phyloP scores from a whole-genome alignment of 2,113 vertebrate genomes.

The Passer domesticus region DNA sequence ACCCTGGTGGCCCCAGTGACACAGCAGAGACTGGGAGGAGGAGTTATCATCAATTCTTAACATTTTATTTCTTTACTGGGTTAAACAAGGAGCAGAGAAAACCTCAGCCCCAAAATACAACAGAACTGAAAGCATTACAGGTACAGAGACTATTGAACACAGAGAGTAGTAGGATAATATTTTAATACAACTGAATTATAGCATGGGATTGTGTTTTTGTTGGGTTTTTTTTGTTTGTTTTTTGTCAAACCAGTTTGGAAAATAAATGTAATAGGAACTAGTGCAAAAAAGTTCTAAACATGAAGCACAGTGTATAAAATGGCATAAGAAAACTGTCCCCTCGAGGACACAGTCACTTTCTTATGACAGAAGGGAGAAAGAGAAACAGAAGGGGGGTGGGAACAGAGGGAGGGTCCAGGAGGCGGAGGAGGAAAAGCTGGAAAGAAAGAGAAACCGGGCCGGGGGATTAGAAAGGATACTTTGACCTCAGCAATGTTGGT shows the following conservation, averaged over 20 bases:
- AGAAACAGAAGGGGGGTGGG: conserved; percentile 58
- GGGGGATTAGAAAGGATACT: conserved; percentile 51
- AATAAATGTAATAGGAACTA: conserved; percentile 82
- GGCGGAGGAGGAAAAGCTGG: conserved; percentile 38
- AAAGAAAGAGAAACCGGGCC: conserved; percentile 41
- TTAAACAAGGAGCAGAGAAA: conserved; percentile 76
- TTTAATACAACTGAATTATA: conserved; percentile 81
- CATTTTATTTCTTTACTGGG: conserved; percentile 82
- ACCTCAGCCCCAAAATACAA: conserved; percentile 77
- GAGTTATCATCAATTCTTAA: conserved; percentile 74
- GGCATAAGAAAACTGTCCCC: conserved; percentile 78
- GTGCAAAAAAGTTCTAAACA: conserved; percentile 84
- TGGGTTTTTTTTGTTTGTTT: conserved; percentile 26
- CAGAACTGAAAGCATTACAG: conserved; percentile 81
- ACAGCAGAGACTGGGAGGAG: conserved; percentile 14
- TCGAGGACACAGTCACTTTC: conserved; percentile 72
- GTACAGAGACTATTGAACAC: conserved; percentile 83
- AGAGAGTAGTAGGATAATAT: conserved; percentile 81
- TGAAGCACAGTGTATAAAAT: conserved; percentile 85
- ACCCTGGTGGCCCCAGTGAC: not conserved
- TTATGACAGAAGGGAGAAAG: conserved; percentile 65
- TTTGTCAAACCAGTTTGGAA: conserved; percentile 76
- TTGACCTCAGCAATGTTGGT: conserved; percentile 54
- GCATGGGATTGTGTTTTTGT: conserved; percentile 68
- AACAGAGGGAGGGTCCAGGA: conserved; percentile 8